Percentiles rank a stretch among this genome's conserved stretches.
Evolutionary conservation across 1,140 invertebrate species (phyloP).

Genomic region (Manduca sexta): DNA sequence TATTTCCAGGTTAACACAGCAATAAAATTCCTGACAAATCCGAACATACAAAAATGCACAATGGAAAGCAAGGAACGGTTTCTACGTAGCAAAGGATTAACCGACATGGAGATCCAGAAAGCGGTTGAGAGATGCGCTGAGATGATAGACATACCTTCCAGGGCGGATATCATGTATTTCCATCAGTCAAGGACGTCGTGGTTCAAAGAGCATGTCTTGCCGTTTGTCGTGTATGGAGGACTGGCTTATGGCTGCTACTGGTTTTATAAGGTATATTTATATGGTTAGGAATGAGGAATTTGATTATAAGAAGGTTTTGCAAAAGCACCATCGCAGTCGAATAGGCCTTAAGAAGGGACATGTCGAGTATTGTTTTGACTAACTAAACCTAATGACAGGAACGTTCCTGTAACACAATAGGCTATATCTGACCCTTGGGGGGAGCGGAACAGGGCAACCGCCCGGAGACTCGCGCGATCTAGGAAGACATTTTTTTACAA

Average conservation of each 20-base stretch:
- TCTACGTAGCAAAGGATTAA: slow-evolving; percentile 85
- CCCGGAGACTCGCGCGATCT: no score
- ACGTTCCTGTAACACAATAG: no score
- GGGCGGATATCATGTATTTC: slow-evolving; percentile 63
- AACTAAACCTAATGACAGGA: no score
- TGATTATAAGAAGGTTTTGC: no score
- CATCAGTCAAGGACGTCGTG: slow-evolving; percentile 68
- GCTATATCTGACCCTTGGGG: no score
- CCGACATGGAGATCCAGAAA: slow-evolving; percentile 83
- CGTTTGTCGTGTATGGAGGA: slow-evolving; percentile 80
- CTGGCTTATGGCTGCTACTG: slow-evolving; percentile 81
- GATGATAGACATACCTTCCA: slow-evolving; percentile 42
- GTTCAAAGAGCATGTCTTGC: slow-evolving; percentile 79
- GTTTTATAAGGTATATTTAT: slow-evolving; percentile 79
- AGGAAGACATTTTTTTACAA: no score
- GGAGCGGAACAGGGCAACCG: no score
- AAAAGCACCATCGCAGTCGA: no score
- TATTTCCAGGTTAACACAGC: slow-evolving; percentile 83
- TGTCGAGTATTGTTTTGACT: no score
- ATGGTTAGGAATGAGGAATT: not conserved
- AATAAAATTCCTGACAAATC: slow-evolving; percentile 89
- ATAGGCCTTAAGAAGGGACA: no score
- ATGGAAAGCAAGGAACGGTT: slow-evolving; percentile 85
- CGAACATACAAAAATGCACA: slow-evolving; percentile 83
- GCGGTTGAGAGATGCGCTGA: slow-evolving; percentile 77